phyloP scores from a whole-genome alignment of 2,888 invertebrate genomes.

The Hydraecia micacea region DNA sequence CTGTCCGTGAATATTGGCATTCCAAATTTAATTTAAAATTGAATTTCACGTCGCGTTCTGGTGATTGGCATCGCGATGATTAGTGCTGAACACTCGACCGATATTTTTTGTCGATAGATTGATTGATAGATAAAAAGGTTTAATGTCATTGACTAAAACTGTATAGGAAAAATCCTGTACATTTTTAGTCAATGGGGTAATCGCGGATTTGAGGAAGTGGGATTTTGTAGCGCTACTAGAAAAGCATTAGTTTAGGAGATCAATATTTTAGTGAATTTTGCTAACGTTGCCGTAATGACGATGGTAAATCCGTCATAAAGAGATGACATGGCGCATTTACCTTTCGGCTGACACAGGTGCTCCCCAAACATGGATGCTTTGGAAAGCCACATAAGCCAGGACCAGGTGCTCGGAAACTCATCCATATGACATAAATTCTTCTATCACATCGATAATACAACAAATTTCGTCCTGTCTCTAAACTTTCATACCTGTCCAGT shows the following conservation, averaged over 20 bases:
- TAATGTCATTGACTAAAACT: not conserved
- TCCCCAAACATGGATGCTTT: not conserved
- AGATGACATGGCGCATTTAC: not conserved
- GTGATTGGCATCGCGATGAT: constrained; percentile 52
- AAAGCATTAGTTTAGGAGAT: not conserved
- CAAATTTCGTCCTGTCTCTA: not conserved
- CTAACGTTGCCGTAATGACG: not conserved
- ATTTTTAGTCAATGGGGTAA: not conserved
- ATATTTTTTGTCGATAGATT: constrained; percentile 32
- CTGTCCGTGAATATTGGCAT: constrained; percentile 45
- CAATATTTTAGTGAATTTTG: not conserved
- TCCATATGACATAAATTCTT: not conserved
- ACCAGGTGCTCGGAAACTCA: not conserved
- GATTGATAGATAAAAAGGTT: not conserved
- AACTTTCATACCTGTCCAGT: not conserved
- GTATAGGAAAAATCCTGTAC: no score
- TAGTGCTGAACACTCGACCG: constrained; percentile 36
- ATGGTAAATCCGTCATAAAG: not conserved
- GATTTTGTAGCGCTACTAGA: not conserved
- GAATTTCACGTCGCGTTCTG: constrained; percentile 52
- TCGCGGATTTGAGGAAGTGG: not conserved
- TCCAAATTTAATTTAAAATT: constrained; percentile 64
- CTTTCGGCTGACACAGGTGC: not conserved
- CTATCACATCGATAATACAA: not conserved
- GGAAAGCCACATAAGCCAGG: not conserved